Percentiles rank a stretch among this genome's conserved stretches.
Conservation (phyloP, 2,113 vertebrate genomes). For the Xiphophorus hellerii region DNA sequence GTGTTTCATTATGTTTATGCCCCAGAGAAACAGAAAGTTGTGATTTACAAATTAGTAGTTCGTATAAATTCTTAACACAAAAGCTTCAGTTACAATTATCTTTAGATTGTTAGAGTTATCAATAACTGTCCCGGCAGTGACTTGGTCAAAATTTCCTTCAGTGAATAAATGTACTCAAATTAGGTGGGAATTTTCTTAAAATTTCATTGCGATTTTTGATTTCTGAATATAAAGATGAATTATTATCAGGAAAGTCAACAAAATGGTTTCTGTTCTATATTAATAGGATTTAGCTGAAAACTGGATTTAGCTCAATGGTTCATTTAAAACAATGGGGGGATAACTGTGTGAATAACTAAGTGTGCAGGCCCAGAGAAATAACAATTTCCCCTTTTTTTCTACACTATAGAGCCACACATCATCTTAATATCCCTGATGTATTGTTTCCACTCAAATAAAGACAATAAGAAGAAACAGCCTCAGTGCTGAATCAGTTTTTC, state of each 20-base stretch:
- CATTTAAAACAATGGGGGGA: conserved; percentile 32
- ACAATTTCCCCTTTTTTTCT: not conserved
- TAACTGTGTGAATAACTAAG: conserved; percentile 57
- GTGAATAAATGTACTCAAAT: too few species aligned
- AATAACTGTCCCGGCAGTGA: too few species aligned
- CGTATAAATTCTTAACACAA: too few species aligned
- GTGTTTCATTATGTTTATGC: too few species aligned
- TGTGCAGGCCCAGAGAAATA: conserved; percentile 20
- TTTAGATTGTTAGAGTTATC: too few species aligned
- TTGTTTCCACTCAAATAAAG: conserved; percentile 4
- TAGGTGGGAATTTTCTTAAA: too few species aligned
- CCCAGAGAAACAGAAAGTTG: too few species aligned
- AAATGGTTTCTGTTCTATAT: conserved; percentile 55
- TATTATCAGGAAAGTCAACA: conserved; percentile 3
- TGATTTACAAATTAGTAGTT: too few species aligned
- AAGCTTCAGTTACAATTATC: too few species aligned
- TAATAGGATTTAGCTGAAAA: conserved; percentile 67
- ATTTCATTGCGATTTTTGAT: too few species aligned
- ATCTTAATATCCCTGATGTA: conserved; percentile 21
- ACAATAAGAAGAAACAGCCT: conserved; percentile 8
- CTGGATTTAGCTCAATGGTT: conserved; percentile 52
- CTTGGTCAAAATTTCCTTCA: too few species aligned
- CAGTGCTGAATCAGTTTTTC: conserved; percentile 1
- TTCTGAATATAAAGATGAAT: too few species aligned
- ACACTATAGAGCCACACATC: conserved; percentile 17